Percentiles rank a stretch among this genome's conserved stretches.
phyloP scores from a whole-genome alignment of 2,888 invertebrate species.

The Ashinkailepas kermadecensis region DNA sequence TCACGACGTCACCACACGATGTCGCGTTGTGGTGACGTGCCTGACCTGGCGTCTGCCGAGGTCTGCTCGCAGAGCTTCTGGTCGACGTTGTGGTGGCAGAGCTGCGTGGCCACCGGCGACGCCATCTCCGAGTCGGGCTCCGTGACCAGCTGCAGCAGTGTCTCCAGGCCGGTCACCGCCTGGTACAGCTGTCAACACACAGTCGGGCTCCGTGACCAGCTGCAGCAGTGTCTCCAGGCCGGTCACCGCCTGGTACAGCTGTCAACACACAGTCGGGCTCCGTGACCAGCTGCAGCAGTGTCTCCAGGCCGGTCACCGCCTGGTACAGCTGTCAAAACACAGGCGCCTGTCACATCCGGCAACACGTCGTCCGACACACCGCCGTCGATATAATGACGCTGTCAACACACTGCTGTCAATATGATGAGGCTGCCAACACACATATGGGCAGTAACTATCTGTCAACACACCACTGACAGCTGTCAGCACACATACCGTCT shows the following conservation, averaged over 20 bases:
- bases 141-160: slow-evolving; percentile 70
- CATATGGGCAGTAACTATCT: too few relatives aligned
- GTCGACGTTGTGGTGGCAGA: slow-evolving; percentile 70
- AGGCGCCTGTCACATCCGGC: too few relatives aligned
- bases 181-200: slow-evolving; percentile 59
- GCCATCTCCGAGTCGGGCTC: slow-evolving; percentile 85
- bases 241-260: slow-evolving; percentile 47
- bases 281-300: slow-evolving; percentile 70
- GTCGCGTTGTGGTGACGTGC: neutral
- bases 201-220: slow-evolving; percentile 79
- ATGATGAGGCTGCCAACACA: too few relatives aligned
- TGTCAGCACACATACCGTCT: too few relatives aligned
- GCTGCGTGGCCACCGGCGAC: slow-evolving; percentile 67
- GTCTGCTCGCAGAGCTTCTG: slow-evolving; percentile 62
- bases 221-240: slow-evolving; percentile 81
- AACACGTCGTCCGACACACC: too few relatives aligned
- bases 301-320: slow-evolving; percentile 71
- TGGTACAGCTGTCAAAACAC: too few relatives aligned
- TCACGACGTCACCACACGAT: neutral
- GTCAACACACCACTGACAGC: too few relatives aligned
- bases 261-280: slow-evolving; percentile 45
- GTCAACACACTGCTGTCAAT: too few relatives aligned
- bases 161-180: slow-evolving; percentile 78
- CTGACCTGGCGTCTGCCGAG: slow-evolving; percentile 48
- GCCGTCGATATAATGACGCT: too few relatives aligned